Evolutionary conservation across 2,888 invertebrate genomes (phyloP).

Genomic region (Notodonta dromedarius): DNA sequence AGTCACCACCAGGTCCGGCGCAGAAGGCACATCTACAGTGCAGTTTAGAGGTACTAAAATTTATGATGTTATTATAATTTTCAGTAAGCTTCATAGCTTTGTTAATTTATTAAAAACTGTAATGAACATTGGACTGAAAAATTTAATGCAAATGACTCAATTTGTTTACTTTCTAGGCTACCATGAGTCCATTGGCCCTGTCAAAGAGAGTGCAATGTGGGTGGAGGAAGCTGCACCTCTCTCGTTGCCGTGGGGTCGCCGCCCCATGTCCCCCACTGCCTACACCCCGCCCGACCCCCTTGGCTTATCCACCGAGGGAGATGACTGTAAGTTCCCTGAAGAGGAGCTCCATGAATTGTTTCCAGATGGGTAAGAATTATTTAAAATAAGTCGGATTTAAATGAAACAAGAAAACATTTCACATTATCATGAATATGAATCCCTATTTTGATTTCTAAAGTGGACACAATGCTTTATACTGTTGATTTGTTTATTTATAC

Average conservation of each 20-base stretch:
- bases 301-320: conserved; percentile 96
- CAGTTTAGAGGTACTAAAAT: conserved; percentile 88
- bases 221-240: conserved; percentile 97
- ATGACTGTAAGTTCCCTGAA: conserved; percentile 95
- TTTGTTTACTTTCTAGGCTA: conserved; percentile 83
- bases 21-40: conserved; percentile 94
- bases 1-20: conserved; percentile 93
- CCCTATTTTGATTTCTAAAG: too few relatives aligned
- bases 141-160: neutral
- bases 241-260: conserved; percentile 91
- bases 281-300: conserved; percentile 96
- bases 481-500: too few relatives aligned
- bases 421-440: too few relatives aligned
- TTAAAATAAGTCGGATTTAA: too few relatives aligned
- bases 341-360: conserved; percentile 95
- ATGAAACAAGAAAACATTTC: too few relatives aligned
- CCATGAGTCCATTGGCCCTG: conserved; percentile 94
- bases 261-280: conserved; percentile 93
- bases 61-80: neutral
- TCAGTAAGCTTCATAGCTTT: neutral
- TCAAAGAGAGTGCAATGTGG: conserved; percentile 99
- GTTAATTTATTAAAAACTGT: too few relatives aligned
- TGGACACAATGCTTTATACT: too few relatives aligned
- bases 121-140: too few relatives aligned
- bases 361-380: conserved; percentile 87